Base-by-base conservation (phyloP, 2,888 invertebrate genomes). In the Yponomeuta cagnagella region DNA sequence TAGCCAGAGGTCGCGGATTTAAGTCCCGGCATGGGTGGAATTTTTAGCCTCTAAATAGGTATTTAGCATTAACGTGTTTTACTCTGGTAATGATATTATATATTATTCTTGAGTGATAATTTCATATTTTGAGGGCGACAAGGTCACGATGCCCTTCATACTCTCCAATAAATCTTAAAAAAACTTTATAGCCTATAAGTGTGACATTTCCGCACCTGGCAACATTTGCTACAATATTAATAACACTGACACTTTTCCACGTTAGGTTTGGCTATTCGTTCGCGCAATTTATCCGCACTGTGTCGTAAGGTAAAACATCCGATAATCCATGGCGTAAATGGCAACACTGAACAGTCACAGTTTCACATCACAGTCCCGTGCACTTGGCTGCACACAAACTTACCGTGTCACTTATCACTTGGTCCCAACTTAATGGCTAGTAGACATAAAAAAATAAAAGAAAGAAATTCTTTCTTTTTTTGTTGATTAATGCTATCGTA, bases 371-470 rank as follows among this genome's bases (percentile, higher is more conserved):
- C 90, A 88, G 82, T 88, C 85, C 87, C 80, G 79, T 81, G 78
- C 89, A 88, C 89, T 73, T 58, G 65, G 65, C 33, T 23, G 58
- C 70, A 68, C 81, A 84, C 79, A 73, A 83, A 89, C 91, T 92
- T 92, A 92, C 91, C 91, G 90, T 90, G 83, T 89, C 91, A 92
- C 91, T 90, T 83, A 85, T 87, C 89, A 91, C 91, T 92, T 90
- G 90, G 90, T 91, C 90, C 90, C 89, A 82, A 81, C 86, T 79
- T 70, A 85, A 85, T 83, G 81, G 82, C 85, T 80, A 80, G 75
- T 80, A 77, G 84, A 76, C 75, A 77, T 78, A 77, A 75, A 80
- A 79, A 78, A 79, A 78, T 76, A 76, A 77, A 77, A 76, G 76
- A 76, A 76, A 77, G 76, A 77, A 81, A 82, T 82, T 82, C 79